Percentiles rank a stretch among this genome's conserved stretches.
Evolutionary conservation across 1,140 invertebrate genomes (phyloP).

Genomic region (Patella vulgata): DNA sequence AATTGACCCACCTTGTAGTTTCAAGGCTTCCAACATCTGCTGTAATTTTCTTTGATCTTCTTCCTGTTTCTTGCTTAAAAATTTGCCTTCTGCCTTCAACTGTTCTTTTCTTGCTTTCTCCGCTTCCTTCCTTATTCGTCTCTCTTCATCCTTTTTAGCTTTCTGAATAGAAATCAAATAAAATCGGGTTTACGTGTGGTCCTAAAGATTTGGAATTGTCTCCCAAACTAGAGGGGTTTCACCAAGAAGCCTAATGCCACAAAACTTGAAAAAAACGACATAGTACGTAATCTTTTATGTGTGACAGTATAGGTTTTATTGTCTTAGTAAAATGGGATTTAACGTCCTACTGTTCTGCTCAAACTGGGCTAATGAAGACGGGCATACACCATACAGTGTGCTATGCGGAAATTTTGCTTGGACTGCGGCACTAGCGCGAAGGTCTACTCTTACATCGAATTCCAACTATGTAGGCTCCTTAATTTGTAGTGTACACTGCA

Average conservation of each 20-base stretch:
- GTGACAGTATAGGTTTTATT: not conserved
- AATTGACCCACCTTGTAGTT: constrained; percentile 83
- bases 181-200: constrained; percentile 5
- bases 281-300: not conserved
- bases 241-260: not conserved
- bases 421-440: not conserved
- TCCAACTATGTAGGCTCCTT: too few relatives aligned
- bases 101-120: constrained; percentile 94
- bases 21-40: constrained; percentile 86
- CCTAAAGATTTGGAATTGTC: not conserved
- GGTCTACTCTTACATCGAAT: too few relatives aligned
- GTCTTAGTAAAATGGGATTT: not conserved
- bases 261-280: not conserved
- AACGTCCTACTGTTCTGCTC: too few relatives aligned
- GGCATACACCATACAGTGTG: too few relatives aligned
- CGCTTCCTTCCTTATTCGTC: constrained; percentile 91
- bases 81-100: constrained; percentile 93
- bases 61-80: constrained; percentile 88
- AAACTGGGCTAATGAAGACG: too few relatives aligned
- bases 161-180: constrained; percentile 43
- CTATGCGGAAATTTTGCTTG: too few relatives aligned
- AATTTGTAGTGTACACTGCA: too few relatives aligned
- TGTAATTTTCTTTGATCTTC: constrained; percentile 86
- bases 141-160: constrained; percentile 74
- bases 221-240: not conserved